A percentile compares a stretch with the other conserved stretches of the same genome.
Evolutionary conservation across 2,113 vertebrate species (phyloP).

Genomic region (Eubucco bourcierii): DNA sequence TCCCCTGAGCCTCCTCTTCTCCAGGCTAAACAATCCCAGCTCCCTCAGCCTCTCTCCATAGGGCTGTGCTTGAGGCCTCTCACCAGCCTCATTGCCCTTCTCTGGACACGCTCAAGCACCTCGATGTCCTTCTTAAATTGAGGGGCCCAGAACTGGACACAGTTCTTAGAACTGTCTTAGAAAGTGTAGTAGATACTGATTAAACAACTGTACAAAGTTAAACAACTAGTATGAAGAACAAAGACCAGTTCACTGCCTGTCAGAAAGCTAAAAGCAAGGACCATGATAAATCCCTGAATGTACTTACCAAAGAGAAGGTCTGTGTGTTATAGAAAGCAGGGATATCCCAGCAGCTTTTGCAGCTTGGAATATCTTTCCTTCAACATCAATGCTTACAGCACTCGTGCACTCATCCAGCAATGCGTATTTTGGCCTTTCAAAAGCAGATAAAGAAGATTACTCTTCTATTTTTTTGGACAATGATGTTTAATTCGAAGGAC

Average conservation of each 20-base stretch:
- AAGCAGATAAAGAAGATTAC: constrained; percentile 44
- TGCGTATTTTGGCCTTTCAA: constrained; percentile 91
- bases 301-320: constrained; percentile 95
- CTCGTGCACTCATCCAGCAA: constrained; percentile 97
- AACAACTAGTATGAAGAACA: not conserved
- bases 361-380: constrained; percentile 98
- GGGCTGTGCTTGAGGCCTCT: too few species aligned
- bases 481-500: not conserved
- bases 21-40: too few species aligned
- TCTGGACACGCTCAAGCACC: too few species aligned
- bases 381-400: constrained; percentile 97
- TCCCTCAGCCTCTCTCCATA: too few species aligned
- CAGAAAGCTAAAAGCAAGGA: not conserved
- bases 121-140: too few species aligned
- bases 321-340: constrained; percentile 95
- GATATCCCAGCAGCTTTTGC: constrained; percentile 94
- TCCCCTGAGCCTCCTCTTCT: too few species aligned
- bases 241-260: not conserved
- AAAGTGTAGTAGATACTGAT: not conserved
- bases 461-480: not conserved
- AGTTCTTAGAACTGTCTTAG: too few species aligned
- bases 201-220: not conserved
- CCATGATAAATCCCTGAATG: not conserved
- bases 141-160: too few species aligned
- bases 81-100: too few species aligned